Evolutionary conservation across 2,113 vertebrate genomes (phyloP).

Genomic region (Chionis minor): DNA sequence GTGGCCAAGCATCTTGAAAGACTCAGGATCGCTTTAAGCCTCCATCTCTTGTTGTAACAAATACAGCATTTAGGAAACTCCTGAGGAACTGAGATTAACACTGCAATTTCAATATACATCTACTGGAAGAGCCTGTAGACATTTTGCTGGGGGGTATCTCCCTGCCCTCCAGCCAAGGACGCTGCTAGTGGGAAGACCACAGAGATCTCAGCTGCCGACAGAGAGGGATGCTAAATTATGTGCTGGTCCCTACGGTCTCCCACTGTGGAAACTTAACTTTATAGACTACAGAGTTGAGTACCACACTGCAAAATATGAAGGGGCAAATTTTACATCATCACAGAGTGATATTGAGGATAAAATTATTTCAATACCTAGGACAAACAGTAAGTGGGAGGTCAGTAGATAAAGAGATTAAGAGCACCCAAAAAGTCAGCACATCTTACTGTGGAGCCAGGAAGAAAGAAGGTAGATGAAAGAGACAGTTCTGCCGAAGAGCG

Average conservation of each 20-base stretch:
- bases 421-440: background rate
- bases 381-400: background rate
- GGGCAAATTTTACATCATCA: background rate
- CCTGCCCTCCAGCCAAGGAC: background rate
- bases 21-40: background rate
- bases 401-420: background rate
- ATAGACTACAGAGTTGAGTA: background rate
- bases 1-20: background rate
- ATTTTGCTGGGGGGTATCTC: background rate
- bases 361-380: background rate
- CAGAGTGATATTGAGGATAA: background rate
- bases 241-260: background rate
- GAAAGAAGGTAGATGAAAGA: background rate
- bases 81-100: background rate
- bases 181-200: background rate
- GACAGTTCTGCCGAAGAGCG: fast-evolving
- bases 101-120: background rate
- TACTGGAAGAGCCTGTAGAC: background rate
- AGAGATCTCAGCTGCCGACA: background rate
- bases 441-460: background rate
- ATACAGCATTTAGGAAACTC: background rate
- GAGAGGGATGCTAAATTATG: background rate
- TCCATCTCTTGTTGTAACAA: background rate
- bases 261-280: background rate
- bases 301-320: background rate